Base-by-base conservation (phyloP, 2,113 vertebrate genomes). In the Eurystomus gularis region DNA sequence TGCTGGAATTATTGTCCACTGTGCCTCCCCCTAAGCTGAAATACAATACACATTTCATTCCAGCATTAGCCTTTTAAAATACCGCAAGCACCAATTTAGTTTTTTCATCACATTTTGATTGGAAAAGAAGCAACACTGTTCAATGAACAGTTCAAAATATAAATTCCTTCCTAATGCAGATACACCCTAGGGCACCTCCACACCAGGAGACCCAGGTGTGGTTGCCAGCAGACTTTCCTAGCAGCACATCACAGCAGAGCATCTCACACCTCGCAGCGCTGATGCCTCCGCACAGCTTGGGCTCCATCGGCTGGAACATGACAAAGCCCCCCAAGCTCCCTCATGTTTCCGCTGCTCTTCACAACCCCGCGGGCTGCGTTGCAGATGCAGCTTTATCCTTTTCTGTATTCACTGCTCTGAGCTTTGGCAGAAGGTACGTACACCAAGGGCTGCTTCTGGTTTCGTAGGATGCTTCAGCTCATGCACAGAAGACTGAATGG, bases 1-100 rank as follows among this genome's bases (percentile, higher is more conserved):
- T 78, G 60, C 88, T 94, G 76, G 82, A 96, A 91, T 92, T 93
- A 73, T 62, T 77, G 76, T 81, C 71, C 88, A 70, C 68, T 49
- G 62, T 54, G 49, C 62, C 37, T 58, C 71, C 72, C 54, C 77
- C 93, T 78, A 68, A 86, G 86, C 62, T 58, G 76, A 85, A 90
- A 90, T 25, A 88, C 60, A 90, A 92, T n/a, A 81, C 4, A 9
- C 72, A 23, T 84, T 93, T 88, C 64, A 60, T 58, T 90, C 76
- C 79, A 66, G 77, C 64, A 7, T 83, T 51, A 90, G 42, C 82
- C 29, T 40, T 90, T 82, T 64, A 64, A 80, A 93, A 90, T 29
- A 86, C 35, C 81, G 64, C 71, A 70, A 86, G 61, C 51, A 55
- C 15, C 61, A 17, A 77, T 92, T 94, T 48, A 23, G 44, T 64